Conservation (phyloP, 2,113 vertebrate species). For the Nymphicus hollandicus region DNA sequence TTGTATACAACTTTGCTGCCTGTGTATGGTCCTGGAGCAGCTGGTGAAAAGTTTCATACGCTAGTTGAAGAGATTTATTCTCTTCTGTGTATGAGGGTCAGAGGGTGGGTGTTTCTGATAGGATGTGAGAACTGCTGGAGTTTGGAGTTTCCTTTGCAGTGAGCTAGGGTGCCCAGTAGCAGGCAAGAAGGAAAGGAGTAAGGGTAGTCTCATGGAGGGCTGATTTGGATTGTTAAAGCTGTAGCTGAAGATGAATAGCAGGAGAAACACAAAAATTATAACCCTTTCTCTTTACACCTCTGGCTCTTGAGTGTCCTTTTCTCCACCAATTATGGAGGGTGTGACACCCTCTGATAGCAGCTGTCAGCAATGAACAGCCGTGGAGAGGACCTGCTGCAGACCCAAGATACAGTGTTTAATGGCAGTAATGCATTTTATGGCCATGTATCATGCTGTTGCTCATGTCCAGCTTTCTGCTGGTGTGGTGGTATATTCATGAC, state of each 20-base stretch:
- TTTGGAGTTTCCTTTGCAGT: background rate
- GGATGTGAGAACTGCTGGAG: background rate
- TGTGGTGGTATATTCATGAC: background rate
- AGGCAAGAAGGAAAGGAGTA: background rate
- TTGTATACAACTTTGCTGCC: background rate
- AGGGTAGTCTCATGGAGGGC: background rate
- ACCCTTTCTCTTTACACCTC: background rate
- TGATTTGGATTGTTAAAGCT: background rate
- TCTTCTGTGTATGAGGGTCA: background rate
- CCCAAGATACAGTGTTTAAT: background rate
- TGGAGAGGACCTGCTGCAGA: background rate
- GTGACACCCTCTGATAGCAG: background rate
- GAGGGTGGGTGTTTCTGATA: background rate
- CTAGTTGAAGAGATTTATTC: background rate
- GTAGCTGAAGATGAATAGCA: background rate
- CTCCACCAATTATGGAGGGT: background rate
- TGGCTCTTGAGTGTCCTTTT: background rate
- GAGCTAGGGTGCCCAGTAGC: background rate
- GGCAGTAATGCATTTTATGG: accelerated
- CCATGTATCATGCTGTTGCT: background rate
- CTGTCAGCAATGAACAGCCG: background rate
- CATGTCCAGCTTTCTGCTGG: background rate
- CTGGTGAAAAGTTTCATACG: background rate
- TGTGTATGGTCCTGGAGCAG: background rate
- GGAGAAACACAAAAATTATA: background rate